Evolutionary conservation across 2,888 invertebrate species (phyloP).

Genomic region (Dugesia japonica): DNA sequence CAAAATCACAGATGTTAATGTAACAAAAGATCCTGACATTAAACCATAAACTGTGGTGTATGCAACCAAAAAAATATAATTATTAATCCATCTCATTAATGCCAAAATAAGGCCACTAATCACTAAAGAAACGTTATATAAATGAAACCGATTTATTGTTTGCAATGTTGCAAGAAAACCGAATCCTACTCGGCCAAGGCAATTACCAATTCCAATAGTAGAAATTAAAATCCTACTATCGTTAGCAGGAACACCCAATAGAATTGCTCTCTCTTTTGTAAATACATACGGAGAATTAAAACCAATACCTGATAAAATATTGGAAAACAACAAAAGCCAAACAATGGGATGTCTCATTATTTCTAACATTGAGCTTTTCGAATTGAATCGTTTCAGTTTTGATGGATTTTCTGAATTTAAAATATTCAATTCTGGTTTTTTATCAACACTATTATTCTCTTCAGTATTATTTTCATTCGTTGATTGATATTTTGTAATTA

Average conservation of each 20-base stretch:
- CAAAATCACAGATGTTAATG: slow-evolving; percentile 15
- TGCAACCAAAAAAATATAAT: slow-evolving; percentile 59
- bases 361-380: not conserved
- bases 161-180: slow-evolving; percentile 42
- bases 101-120: slow-evolving; percentile 72
- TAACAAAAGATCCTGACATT: slow-evolving; percentile 39
- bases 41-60: slow-evolving; percentile 54
- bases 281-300: slow-evolving; percentile 88
- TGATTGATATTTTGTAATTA: not conserved
- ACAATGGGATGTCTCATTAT: slow-evolving; percentile 59
- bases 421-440: not conserved
- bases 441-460: no score
- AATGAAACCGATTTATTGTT: slow-evolving; percentile 70
- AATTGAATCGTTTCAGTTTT: not conserved
- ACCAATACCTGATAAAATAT: slow-evolving; percentile 72
- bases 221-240: slow-evolving; percentile 61
- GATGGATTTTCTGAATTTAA: not conserved
- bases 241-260: slow-evolving; percentile 41
- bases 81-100: slow-evolving; percentile 60
- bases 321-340: slow-evolving; percentile 67
- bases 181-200: slow-evolving; percentile 65
- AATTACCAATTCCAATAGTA: slow-evolving; percentile 76
- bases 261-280: slow-evolving; percentile 57
- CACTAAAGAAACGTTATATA: slow-evolving; percentile 74
- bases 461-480: not conserved